These are phyloP conservation scores for Lathamus discolor DNA, from an alignment of 2,113 vertebrate species.

Conservation along the genomic window DNA sequence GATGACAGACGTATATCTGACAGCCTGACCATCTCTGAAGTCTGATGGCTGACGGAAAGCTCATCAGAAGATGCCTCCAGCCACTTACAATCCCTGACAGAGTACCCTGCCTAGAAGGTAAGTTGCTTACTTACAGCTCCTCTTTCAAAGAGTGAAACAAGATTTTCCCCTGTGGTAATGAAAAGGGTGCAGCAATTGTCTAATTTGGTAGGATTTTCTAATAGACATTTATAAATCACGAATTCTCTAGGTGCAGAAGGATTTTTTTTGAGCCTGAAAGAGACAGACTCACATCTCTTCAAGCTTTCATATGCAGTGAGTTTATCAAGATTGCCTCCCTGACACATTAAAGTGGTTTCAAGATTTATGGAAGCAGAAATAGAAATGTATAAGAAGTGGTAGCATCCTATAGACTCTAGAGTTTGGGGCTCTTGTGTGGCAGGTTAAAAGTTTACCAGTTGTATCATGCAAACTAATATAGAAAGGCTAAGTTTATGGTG, in stretches of 20 bases:
- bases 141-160: background rate
- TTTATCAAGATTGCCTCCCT: background rate
- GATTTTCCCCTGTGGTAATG: background rate
- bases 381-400: background rate
- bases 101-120: background rate
- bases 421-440: background rate
- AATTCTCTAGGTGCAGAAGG: background rate
- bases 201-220: background rate
- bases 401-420: background rate
- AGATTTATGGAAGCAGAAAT: background rate
- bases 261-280: rapidly evolving
- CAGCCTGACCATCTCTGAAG: background rate
- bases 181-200: background rate
- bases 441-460: background rate
- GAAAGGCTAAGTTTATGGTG: background rate
- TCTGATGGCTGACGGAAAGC: background rate
- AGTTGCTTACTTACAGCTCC: background rate
- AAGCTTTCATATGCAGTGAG: background rate
- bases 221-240: background rate
- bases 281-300: background rate
- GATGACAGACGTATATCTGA: background rate
- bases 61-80: background rate
- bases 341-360: background rate
- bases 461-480: background rate
- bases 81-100: background rate